Conservation (phyloP, 2,888 invertebrate genomes). For the Drosophila maculinotata region DNA sequence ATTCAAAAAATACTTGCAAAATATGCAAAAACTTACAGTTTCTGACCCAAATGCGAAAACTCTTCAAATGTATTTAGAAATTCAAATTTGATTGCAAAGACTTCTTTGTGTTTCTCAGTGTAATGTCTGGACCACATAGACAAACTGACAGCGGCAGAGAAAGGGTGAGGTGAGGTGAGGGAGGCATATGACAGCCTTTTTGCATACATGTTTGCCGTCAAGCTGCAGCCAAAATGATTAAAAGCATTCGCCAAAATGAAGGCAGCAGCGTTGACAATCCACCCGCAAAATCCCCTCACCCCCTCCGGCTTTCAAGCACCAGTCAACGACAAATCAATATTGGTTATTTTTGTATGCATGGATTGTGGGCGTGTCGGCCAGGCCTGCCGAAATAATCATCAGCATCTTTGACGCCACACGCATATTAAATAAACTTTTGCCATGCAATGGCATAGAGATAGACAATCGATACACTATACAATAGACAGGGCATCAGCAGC, state of each 20-base stretch:
- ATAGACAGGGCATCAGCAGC: constrained; percentile 40
- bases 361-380: constrained; percentile 65
- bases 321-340: constrained; percentile 72
- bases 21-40: constrained; percentile 10
- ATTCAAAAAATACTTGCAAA: not conserved
- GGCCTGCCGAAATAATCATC: constrained; percentile 73
- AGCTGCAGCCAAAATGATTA: constrained; percentile 60
- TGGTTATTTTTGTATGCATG: constrained; percentile 79
- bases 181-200: constrained; percentile 39
- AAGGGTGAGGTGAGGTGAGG: not conserved
- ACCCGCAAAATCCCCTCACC: constrained; percentile 5
- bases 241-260: constrained; percentile 58
- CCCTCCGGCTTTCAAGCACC: not conserved
- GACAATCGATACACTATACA: constrained; percentile 43
- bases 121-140: not conserved
- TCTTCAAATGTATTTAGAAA: constrained; percentile 14
- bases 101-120: constrained; percentile 16
- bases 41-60: constrained; percentile 6
- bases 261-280: constrained; percentile 47
- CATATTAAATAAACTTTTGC: constrained; percentile 76
- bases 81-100: constrained; percentile 15
- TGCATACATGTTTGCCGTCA: constrained; percentile 52
- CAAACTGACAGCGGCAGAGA: not conserved
- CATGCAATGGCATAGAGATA: constrained; percentile 13
- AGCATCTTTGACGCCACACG: constrained; percentile 77